Evolutionary conservation across 2,888 invertebrate species (phyloP).

Genomic region (Xanthia togata): DNA sequence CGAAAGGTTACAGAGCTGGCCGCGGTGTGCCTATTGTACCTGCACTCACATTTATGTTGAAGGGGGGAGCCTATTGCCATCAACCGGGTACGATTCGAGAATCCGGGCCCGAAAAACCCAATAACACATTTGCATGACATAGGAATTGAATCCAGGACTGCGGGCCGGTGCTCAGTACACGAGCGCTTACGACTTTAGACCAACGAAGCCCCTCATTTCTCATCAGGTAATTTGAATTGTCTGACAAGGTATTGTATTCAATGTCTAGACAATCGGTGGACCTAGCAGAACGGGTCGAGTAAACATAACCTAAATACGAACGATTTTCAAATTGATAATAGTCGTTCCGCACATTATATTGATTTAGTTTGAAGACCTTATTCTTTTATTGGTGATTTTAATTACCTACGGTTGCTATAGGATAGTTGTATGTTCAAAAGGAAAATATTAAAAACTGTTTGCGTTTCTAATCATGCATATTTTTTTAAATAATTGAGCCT

Average conservation of each 20-base stretch:
- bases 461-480: too few species aligned
- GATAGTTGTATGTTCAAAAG: not conserved
- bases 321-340: not conserved
- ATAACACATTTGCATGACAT: not conserved
- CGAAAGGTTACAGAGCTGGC: too few species aligned
- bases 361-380: not conserved
- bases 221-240: not conserved
- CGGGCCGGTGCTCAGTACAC: not conserved
- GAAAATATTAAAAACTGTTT: too few species aligned
- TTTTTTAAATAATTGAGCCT: too few species aligned
- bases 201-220: not conserved
- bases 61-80: not conserved
- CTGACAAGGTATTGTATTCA: not conserved
- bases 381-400: not conserved
- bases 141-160: not conserved
- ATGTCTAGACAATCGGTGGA: not conserved
- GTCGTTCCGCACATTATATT: not conserved
- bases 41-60: not conserved
- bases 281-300: not conserved
- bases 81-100: too few species aligned
- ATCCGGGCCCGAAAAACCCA: not conserved
- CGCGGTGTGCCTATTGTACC: not conserved
- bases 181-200: not conserved
- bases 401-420: not conserved
- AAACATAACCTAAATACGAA: rapidly evolving